phyloP scores from a whole-genome alignment of 2,888 invertebrate species.

The Xanthostigma xanthostigma region DNA sequence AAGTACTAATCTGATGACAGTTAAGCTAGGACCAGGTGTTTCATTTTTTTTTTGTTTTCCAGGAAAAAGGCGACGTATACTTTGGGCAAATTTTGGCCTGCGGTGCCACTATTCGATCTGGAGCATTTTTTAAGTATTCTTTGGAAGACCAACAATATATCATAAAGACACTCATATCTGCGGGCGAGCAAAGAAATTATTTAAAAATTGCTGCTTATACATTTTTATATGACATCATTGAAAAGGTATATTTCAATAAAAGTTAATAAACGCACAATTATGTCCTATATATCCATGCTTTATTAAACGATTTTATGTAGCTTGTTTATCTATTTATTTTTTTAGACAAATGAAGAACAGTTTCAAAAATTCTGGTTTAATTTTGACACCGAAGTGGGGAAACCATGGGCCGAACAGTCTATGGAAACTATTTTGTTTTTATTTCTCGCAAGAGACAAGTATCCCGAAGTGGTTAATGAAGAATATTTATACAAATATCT shows the following conservation, averaged over 20 bases:
- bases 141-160: slow-evolving; percentile 34
- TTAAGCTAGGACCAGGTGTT: not conserved
- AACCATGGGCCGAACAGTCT: slow-evolving; percentile 45
- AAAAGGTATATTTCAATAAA: slow-evolving; percentile 13
- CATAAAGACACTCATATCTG: slow-evolving; percentile 29
- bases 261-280: not conserved
- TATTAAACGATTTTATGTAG: too few species aligned
- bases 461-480: slow-evolving; percentile 34
- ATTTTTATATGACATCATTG: slow-evolving; percentile 44
- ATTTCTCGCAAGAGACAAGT: slow-evolving; percentile 29
- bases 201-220: slow-evolving; percentile 41
- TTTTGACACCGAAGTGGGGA: slow-evolving; percentile 41
- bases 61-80: slow-evolving; percentile 62
- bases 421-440: slow-evolving; percentile 50
- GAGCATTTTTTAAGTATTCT: slow-evolving; percentile 34
- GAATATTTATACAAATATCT: slow-evolving; percentile 39
- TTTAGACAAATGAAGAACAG: slow-evolving; percentile 35
- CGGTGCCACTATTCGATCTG: slow-evolving; percentile 53
- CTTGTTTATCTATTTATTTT: slow-evolving; percentile 2
- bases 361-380: slow-evolving; percentile 42
- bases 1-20: too few species aligned
- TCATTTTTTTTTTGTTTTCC: slow-evolving; percentile 9
- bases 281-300: not conserved
- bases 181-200: slow-evolving; percentile 47
- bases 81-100: slow-evolving; percentile 56